Conservation (phyloP, 2,797 vertebrate species). For the Mormyrops boulengeri region DNA sequence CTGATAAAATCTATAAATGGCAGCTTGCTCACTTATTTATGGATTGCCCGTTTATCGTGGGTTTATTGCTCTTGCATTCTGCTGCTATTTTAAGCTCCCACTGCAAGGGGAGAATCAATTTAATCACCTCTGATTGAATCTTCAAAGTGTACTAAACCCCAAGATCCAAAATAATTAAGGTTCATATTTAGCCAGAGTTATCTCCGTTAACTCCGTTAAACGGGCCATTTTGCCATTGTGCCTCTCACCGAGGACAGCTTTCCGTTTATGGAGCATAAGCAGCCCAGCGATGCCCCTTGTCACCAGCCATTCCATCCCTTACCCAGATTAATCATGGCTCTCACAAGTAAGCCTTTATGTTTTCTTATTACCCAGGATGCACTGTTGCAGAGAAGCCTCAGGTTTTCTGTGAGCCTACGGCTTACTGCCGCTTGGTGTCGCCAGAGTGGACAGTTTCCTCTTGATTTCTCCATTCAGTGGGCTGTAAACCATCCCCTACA, state of each 20-base stretch:
- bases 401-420: not conserved
- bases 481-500: slow-evolving; percentile 11
- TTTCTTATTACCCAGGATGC: slow-evolving; percentile 6
- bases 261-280: slow-evolving; percentile 50
- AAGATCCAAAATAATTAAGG: slow-evolving; percentile 52
- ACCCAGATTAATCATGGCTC: slow-evolving; percentile 57
- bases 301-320: slow-evolving; percentile 37
- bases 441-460: too few relatives aligned
- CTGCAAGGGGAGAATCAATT: slow-evolving; percentile 37
- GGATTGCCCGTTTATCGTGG: not conserved
- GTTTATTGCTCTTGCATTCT: slow-evolving; percentile 29
- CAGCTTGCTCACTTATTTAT: not conserved
- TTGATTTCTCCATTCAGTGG: not conserved
- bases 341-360: slow-evolving; percentile 42
- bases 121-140: slow-evolving; percentile 26
- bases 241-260: slow-evolving; percentile 35
- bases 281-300: slow-evolving; percentile 29
- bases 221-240: slow-evolving; percentile 35
- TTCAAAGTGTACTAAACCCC: slow-evolving; percentile 39
- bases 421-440: not conserved
- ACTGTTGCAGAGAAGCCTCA: not conserved
- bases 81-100: slow-evolving; percentile 25
- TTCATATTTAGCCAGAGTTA: slow-evolving; percentile 45
- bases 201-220: slow-evolving; percentile 48
- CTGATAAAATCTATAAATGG: not conserved